Evolutionary conservation across 2,113 vertebrate genomes (phyloP).

Genomic region (Oenanthe melanoleuca): DNA sequence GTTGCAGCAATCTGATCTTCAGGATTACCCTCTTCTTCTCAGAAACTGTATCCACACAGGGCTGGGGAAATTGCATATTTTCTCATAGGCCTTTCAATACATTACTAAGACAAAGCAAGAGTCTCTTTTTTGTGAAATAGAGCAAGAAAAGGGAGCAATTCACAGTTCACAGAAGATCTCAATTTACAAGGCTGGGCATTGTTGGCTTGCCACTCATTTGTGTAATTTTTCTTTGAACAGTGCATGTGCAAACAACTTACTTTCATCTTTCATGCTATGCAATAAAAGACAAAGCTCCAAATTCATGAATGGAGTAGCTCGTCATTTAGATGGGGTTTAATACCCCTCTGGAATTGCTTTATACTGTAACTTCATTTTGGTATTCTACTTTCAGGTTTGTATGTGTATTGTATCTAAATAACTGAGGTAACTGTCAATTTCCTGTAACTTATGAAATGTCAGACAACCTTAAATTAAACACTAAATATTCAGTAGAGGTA

Average conservation of each 20-base stretch:
- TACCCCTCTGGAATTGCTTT: neutral
- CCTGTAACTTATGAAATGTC: neutral
- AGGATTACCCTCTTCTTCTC: neutral
- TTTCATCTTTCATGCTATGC: neutral
- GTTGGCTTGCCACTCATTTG: neutral
- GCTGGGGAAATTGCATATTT: rapidly evolving
- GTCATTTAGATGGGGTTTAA: neutral
- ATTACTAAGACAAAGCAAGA: neutral
- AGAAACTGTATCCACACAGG: neutral
- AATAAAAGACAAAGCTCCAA: neutral
- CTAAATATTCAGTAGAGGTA: neutral
- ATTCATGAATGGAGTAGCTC: neutral
- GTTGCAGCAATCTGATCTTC: neutral
- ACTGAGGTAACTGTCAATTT: neutral
- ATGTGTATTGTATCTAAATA: neutral
- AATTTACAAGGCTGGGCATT: neutral
- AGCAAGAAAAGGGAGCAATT: neutral
- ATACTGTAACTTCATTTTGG: neutral
- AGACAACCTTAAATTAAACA: neutral
- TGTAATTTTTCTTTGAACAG: neutral
- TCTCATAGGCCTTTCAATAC: neutral
- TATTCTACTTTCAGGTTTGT: neutral
- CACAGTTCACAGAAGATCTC: neutral
- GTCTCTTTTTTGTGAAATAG: neutral
- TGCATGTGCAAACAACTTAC: neutral